Conservation (phyloP, 1,140 invertebrate genomes). For the Meloidogyne hapla region DNA sequence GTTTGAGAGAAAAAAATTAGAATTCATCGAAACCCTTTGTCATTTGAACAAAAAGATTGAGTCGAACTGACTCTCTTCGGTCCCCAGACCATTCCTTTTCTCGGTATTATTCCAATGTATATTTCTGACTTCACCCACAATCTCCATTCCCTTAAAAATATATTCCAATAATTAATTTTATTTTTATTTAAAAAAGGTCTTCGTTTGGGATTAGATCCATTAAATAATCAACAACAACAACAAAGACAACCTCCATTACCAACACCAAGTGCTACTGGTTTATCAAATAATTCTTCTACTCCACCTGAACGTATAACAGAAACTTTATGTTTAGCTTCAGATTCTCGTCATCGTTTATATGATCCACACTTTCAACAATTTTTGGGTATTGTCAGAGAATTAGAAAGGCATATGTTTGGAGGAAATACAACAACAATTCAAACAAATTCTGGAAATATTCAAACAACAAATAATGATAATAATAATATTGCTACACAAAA, state of each 20-base stretch:
- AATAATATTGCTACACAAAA: neutral
- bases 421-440: constrained; percentile 22
- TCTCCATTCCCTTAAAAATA: too few relatives aligned
- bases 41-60: too few relatives aligned
- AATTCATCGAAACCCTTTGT: too few relatives aligned
- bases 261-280: neutral
- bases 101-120: too few relatives aligned
- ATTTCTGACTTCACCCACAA: too few relatives aligned
- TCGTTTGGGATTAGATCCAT: neutral
- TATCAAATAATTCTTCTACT: neutral
- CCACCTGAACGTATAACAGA: constrained; percentile 42
- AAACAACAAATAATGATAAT: neutral
- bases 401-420: constrained; percentile 51
- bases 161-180: too few relatives aligned
- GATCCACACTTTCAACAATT: constrained; percentile 55
- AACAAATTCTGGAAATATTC: neutral
- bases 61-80: too few relatives aligned
- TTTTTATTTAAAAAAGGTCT: neutral
- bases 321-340: constrained; percentile 44
- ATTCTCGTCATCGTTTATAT: constrained; percentile 38
- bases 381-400: constrained; percentile 47
- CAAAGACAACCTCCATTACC: constrained; percentile 5
- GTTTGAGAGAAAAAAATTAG: too few relatives aligned
- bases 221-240: neutral
- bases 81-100: too few relatives aligned